Conservation (phyloP, 2,888 invertebrate genomes). For the Cantharis nigra region DNA sequence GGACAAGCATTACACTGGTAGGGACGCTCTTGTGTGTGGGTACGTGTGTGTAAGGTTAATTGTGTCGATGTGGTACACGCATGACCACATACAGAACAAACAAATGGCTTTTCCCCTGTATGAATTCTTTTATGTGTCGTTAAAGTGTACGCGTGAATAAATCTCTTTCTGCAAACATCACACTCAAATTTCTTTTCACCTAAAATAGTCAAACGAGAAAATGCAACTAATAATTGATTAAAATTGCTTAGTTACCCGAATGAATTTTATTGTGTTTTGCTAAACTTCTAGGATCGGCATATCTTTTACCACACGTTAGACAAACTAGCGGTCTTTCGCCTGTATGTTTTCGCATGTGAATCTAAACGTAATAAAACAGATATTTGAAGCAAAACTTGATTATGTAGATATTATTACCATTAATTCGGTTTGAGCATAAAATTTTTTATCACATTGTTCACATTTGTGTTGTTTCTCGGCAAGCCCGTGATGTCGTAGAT, state of each 20-base stretch:
- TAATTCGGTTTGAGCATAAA: slow-evolving; percentile 41
- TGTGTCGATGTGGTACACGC: slow-evolving; percentile 42
- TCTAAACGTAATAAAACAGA: slow-evolving; percentile 27
- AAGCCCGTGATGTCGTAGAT: slow-evolving; percentile 36
- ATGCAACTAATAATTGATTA: neutral
- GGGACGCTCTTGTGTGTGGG: slow-evolving; percentile 42
- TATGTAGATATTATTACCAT: slow-evolving; percentile 26
- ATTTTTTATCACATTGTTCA: slow-evolving; percentile 39
- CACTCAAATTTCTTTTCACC: slow-evolving; percentile 41
- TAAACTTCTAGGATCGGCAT: slow-evolving; percentile 41
- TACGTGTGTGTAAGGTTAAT: slow-evolving; percentile 40
- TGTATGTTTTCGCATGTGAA: slow-evolving; percentile 42
- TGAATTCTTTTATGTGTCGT: slow-evolving; percentile 41
- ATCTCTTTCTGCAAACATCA: slow-evolving; percentile 40
- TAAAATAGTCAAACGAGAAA: slow-evolving; percentile 18
- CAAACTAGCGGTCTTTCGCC: slow-evolving; percentile 41
- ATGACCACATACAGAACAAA: slow-evolving; percentile 43
- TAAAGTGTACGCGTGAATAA: slow-evolving; percentile 42
- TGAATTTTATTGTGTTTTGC: slow-evolving; percentile 44
- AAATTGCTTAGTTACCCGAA: slow-evolving; percentile 32
- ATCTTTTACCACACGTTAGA: slow-evolving; percentile 39
- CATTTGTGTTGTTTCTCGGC: slow-evolving; percentile 37
- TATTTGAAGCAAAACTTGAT: neutral
- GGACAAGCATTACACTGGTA: slow-evolving; percentile 41
- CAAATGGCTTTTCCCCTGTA: slow-evolving; percentile 42